Percentiles rank a stretch among this genome's conserved stretches.
Conservation (phyloP, 2,888 invertebrate genomes). For the Seladonia tumulorum region DNA sequence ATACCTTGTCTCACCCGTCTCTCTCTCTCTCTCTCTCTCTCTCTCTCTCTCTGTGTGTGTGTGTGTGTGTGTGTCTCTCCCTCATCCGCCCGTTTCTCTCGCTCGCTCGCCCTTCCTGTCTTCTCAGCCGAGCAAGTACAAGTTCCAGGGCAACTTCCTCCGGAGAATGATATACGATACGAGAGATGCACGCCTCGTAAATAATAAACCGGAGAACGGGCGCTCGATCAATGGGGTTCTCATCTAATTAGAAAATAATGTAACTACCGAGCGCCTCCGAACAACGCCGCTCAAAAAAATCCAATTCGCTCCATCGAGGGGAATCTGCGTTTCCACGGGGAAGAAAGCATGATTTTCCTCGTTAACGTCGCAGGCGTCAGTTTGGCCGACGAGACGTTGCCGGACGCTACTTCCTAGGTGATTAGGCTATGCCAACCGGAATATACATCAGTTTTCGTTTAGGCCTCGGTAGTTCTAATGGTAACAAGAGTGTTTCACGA, state of each 20-base stretch:
- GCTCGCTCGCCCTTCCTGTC: conserved; percentile 41
- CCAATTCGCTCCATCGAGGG: neutral
- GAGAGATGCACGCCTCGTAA: conserved; percentile 27
- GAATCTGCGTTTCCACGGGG: neutral
- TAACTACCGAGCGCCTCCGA: neutral
- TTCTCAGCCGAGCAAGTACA: conserved; percentile 48
- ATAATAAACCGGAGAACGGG: conserved; percentile 4
- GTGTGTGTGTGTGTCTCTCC: neutral
- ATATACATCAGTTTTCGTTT: too few relatives aligned
- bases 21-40: conserved; percentile 20
- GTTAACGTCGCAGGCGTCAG: neutral
- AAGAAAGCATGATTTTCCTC: neutral
- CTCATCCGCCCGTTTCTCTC: neutral
- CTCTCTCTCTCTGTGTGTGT: neutral
- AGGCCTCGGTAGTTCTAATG: too few relatives aligned
- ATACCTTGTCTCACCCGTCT: conserved; percentile 38
- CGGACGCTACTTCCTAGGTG: too few relatives aligned
- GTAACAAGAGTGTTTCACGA: too few relatives aligned
- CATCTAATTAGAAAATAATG: neutral
- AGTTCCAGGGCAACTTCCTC: conserved; percentile 54
- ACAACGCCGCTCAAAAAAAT: neutral
- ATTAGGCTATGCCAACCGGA: too few relatives aligned
- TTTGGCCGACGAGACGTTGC: too few relatives aligned
- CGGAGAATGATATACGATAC: conserved; percentile 49
- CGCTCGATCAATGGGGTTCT: neutral